Evolutionary conservation across 2,797 vertebrate species (phyloP).

Genomic region (Sphenodon punctatus): DNA sequence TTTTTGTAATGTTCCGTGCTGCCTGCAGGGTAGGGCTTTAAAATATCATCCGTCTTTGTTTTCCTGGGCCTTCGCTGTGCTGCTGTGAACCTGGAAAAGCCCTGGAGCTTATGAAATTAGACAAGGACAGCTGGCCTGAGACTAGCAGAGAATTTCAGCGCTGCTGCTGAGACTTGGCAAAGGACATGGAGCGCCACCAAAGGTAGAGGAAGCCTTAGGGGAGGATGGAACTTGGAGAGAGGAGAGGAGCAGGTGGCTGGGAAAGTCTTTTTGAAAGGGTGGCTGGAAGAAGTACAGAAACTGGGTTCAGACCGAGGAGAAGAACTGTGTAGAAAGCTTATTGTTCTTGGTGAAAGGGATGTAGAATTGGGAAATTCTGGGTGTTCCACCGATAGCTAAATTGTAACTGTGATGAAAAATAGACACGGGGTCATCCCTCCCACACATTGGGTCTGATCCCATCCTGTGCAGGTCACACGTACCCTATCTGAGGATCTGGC

Average conservation of each 20-base stretch:
- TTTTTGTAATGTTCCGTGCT: background rate
- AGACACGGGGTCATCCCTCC: too few species aligned
- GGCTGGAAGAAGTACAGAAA: slow-evolving; percentile 18
- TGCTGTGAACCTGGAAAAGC: slow-evolving; percentile 42
- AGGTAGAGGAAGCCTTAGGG: slow-evolving; percentile 11
- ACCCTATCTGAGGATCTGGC: too few species aligned
- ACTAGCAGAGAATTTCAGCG: slow-evolving; percentile 26
- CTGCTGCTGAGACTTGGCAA: slow-evolving; percentile 10
- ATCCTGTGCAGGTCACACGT: too few species aligned
- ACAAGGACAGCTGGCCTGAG: slow-evolving; percentile 38
- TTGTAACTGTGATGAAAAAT: background rate
- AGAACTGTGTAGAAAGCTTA: background rate
- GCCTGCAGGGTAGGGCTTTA: background rate
- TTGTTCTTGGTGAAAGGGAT: background rate
- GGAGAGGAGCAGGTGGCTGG: background rate
- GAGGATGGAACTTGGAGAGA: slow-evolving; percentile 46
- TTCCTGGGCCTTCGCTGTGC: slow-evolving; percentile 47
- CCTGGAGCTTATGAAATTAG: slow-evolving; percentile 38
- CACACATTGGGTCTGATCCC: too few species aligned
- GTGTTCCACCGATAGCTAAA: background rate
- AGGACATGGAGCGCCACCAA: slow-evolving; percentile 11
- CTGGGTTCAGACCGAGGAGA: background rate
- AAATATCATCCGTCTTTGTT: slow-evolving; percentile 16
- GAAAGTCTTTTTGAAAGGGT: background rate
- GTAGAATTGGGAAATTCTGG: background rate